Evolutionary conservation across 2,888 invertebrate species (phyloP).

Genomic region (Hybos culiciformis): DNA sequence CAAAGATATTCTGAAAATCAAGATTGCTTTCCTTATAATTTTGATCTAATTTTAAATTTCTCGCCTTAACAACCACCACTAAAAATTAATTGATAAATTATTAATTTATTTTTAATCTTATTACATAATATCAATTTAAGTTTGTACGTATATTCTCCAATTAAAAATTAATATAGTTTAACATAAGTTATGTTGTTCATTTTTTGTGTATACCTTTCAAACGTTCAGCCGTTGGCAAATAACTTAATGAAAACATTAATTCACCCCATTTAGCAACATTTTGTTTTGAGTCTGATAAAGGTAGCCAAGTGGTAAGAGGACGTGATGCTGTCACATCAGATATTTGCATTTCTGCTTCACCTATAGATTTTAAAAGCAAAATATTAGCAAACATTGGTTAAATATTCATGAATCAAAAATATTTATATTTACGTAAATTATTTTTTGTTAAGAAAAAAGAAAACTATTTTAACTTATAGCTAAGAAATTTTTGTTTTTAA

Average conservation of each 20-base stretch:
- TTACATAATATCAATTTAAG: too few species aligned
- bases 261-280: conserved; percentile 59
- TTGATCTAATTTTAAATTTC: conserved; percentile 48
- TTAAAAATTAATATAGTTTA: too few species aligned
- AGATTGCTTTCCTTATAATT: conserved; percentile 7
- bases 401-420: not conserved
- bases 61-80: conserved; percentile 52
- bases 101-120: too few species aligned
- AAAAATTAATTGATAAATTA: too few species aligned
- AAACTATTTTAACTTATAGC: too few species aligned
- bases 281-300: conserved; percentile 57
- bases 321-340: conserved; percentile 47
- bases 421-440: not conserved
- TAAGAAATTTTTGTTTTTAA: too few species aligned
- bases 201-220: too few species aligned
- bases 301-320: conserved; percentile 66
- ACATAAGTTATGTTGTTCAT: conserved; percentile 39
- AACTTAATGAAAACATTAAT: conserved; percentile 67
- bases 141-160: too few species aligned
- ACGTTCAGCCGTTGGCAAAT: conserved; percentile 68
- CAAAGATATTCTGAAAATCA: conserved; percentile 52
- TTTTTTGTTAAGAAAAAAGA: not conserved
- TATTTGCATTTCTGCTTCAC: conserved; percentile 54
- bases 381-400: not conserved
- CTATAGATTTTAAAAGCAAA: conserved; percentile 23